Percentiles rank a stretch among this genome's conserved stretches.
Conservation (phyloP, 2,797 vertebrate genomes). For the Picus viridis region DNA sequence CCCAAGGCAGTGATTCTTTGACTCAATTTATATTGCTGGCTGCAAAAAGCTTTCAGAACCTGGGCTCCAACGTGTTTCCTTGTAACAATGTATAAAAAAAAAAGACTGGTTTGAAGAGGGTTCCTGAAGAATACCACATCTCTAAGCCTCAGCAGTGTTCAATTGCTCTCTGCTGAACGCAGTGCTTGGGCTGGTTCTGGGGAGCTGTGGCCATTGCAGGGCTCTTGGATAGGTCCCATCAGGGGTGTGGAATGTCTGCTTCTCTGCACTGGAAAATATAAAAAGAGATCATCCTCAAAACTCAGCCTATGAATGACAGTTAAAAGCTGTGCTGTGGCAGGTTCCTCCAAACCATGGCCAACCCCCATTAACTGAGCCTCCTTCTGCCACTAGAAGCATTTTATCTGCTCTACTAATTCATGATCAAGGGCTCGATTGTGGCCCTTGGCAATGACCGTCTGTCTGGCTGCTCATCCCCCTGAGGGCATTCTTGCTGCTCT, state of each 20-base stretch:
- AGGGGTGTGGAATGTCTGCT: neutral
- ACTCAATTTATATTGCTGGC: neutral
- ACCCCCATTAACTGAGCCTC: neutral
- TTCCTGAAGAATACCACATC: neutral
- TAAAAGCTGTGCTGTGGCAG: neutral
- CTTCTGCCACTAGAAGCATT: neutral
- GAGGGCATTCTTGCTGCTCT: neutral
- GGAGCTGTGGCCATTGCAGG: neutral
- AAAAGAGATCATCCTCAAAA: neutral
- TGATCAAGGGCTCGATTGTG: neutral
- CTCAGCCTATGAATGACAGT: neutral
- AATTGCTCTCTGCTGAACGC: neutral
- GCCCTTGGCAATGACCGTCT: neutral
- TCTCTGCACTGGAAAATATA: neutral
- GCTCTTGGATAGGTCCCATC: neutral
- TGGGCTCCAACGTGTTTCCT: neutral
- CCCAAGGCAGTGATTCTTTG: neutral
- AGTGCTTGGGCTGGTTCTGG: fast-evolving
- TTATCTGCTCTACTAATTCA: neutral
- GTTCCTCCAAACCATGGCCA: neutral
- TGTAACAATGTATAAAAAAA: neutral
- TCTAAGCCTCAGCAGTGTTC: neutral
- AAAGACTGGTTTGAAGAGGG: neutral
- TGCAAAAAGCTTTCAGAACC: neutral
- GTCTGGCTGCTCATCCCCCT: neutral